Percentiles rank a stretch among this genome's conserved stretches.
phyloP scores from a whole-genome alignment of 1,140 invertebrate genomes.

The Eumeta japonica region DNA sequence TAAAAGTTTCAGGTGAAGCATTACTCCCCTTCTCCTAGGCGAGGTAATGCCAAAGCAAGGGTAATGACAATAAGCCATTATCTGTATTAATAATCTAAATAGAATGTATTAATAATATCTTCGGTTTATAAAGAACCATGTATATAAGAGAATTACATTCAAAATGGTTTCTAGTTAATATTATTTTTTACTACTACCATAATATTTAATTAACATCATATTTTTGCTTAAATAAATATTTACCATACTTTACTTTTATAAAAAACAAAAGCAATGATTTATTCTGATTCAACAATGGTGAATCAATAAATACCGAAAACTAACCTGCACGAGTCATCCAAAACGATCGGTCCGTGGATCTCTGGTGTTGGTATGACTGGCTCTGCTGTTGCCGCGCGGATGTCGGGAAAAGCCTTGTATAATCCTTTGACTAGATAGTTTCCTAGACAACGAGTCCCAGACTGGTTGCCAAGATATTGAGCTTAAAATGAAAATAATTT shows the following conservation, averaged over 20 bases:
- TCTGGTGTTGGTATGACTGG: constrained; percentile 83
- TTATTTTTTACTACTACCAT: too few relatives aligned
- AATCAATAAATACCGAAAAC: constrained; percentile 2
- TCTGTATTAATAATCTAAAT: too few relatives aligned
- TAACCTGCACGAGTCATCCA: constrained; percentile 75
- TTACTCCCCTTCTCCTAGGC: too few relatives aligned
- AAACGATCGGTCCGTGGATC: constrained; percentile 74
- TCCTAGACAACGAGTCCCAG: constrained; percentile 79
- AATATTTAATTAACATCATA: too few relatives aligned
- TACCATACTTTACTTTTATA: background rate
- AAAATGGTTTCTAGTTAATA: too few relatives aligned
- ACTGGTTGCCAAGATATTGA: constrained; percentile 66
- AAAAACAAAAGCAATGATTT: background rate
- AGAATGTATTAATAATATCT: too few relatives aligned
- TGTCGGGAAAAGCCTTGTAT: constrained; percentile 79
- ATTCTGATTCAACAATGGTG: background rate
- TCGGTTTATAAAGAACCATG: too few relatives aligned
- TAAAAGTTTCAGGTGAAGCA: too few relatives aligned
- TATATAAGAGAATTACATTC: too few relatives aligned
- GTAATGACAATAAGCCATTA: too few relatives aligned
- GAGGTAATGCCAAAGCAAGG: too few relatives aligned
- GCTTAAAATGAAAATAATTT: constrained; percentile 54
- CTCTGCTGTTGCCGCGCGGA: constrained; percentile 67
- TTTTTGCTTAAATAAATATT: background rate
- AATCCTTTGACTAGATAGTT: constrained; percentile 86